Evolutionary conservation across 2,888 invertebrate species (phyloP), one percentile per base, ranked within the genome.

Genomic region (Trachelus stipa): DNA sequence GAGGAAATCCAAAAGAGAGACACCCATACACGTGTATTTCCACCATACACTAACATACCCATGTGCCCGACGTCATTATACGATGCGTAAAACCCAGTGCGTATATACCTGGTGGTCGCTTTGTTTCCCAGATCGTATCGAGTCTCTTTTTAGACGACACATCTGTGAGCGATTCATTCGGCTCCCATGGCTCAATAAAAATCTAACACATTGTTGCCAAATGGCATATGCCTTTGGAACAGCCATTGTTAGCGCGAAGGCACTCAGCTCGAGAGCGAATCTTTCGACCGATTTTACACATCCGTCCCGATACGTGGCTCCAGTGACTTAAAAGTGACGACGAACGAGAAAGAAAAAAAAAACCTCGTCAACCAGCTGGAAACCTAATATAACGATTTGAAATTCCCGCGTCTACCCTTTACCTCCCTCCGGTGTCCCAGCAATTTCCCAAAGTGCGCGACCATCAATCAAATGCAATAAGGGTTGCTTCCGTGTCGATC

Each of bases 91-190:
- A 76, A 40, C 79, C 56, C 74, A 34, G 12, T 34, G 11, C 12
- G 1, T 30, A 69, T 83, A 83, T 88, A 88, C 87, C 88, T 86
- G 88, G 87, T 85, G 85, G 83, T 78, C 85, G 81, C 83, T 85
- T 87, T 88, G 88, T 88, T 88, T 88, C 86, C 86, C 76, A 83
- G 89, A 89, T 89, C 88, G 85, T 88, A 88, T 88, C 89, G 83
- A 75, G 56, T 81, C 83, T 81, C 77, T 79, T 82, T 85, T 82
- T 81, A 77, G 80, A 77, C 86, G 86, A 85, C 88, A 83, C 89
- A 89, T 89, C 88, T 89, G 89, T 83, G 89, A 87, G 81, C 81
- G 80, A 77, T 75, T 73, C 82, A 83, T 85, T 85, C 80, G 82
- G 85, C 83, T 85, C 85, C 85, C 86, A 84, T 85, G 81, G 81